Percentiles rank a stretch among this genome's conserved stretches.
Conservation (phyloP, 2,113 vertebrate genomes). For the Odocoileus hemionus region DNA sequence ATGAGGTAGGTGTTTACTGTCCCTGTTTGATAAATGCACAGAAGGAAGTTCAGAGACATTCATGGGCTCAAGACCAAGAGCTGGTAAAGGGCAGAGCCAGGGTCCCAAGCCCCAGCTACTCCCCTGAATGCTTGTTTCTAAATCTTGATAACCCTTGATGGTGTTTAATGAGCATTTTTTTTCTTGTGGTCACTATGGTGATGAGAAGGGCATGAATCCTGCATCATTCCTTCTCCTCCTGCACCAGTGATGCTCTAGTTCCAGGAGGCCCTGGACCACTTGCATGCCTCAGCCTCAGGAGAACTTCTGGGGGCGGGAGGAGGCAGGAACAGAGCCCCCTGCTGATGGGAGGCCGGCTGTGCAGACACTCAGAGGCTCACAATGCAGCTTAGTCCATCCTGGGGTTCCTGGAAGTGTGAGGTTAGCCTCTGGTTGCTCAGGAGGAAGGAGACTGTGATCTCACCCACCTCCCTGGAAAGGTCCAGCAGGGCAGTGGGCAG, state of each 20-base stretch:
- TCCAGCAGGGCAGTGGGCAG: too few species aligned
- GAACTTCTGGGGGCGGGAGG: neutral
- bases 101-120: neutral
- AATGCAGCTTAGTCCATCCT: neutral
- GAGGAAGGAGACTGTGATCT: neutral
- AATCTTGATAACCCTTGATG: neutral
- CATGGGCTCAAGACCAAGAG: neutral
- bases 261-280: neutral
- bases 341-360: neutral
- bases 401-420: neutral
- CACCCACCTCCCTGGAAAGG: neutral
- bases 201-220: neutral
- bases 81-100: neutral
- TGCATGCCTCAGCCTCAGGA: neutral
- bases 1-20: neutral
- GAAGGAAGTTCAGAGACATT: neutral
- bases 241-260: neutral
- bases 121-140: neutral
- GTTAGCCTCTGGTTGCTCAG: neutral
- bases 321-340: neutral
- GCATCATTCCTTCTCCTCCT: neutral
- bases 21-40: neutral
- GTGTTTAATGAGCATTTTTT: neutral
- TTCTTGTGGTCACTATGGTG: neutral
- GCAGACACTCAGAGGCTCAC: too few species aligned